Base-by-base conservation (phyloP, 2,797 vertebrate species). In the Remorina albescens region DNA sequence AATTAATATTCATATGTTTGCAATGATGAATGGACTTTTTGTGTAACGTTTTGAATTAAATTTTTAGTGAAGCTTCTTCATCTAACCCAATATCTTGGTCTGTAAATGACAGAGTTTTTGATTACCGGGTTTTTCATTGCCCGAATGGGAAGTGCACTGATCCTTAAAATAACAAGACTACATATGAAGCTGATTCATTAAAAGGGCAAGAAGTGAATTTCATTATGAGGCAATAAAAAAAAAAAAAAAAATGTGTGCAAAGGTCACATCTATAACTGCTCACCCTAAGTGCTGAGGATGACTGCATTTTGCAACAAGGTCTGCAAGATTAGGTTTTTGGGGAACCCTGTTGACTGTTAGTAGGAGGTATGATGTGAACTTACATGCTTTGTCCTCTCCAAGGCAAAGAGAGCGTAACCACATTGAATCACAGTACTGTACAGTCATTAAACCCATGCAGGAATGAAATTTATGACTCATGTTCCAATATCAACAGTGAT, bases 1-100 rank as follows among this genome's bases (percentile, higher is more conserved):
- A 44, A 87, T 81, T 51, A 85, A 80, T 69, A 80, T 80, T 75
- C 64, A 85, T 55, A 49, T 18, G 2, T 67, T 37, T 71, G 41
- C 56, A 16, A 34, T 32, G 42, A 74, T 74, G 19, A 71, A 64
- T 47, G 11, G 41, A 34, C 39, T 62, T 34, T 83, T 51, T 39
- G 19, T 47, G 32, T 32, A 73, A 71, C 71, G 47, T 68, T 47
- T 53, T 42, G 36, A 70, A 78, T 77, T 65, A 46, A 47, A 36
- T 25, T 55, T 59, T 28, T 72, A n/a, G n/a, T n/a, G n/a, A n/a
- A n/a, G n/a, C 26, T 55, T 28, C 9, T 2, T n/a, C 32, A 54
- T 59, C 28, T 55, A 50, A 47, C 3, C n/a, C 44, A 46, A 46
- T 47, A 21, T 21, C n/a, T 21, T 3, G 44, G 4, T 21, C 8